Evolutionary conservation across 2,888 invertebrate genomes (phyloP).

Genomic region (Hyles lineata): DNA sequence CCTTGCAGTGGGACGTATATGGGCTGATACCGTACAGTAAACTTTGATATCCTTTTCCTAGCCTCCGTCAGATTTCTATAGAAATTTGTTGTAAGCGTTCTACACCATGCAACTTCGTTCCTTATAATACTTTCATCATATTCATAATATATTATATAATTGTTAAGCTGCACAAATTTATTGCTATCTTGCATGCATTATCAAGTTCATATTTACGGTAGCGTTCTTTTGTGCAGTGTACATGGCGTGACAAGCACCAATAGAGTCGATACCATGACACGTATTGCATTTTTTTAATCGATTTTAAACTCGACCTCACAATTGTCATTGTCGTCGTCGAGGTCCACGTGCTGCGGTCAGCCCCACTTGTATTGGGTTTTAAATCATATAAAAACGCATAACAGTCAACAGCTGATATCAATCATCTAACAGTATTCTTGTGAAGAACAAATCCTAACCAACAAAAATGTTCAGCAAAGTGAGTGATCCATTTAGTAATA

Average conservation of each 20-base stretch:
- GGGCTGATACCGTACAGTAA: too few relatives aligned
- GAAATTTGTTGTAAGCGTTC: too few relatives aligned
- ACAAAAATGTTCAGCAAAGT: constrained; percentile 66
- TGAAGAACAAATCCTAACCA: constrained; percentile 43
- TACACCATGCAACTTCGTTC: too few relatives aligned
- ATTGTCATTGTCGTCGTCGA: constrained; percentile 67
- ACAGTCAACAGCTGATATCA: constrained; percentile 42
- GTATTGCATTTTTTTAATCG: constrained; percentile 66
- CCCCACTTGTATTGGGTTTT: constrained; percentile 71
- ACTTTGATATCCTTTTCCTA: too few relatives aligned
- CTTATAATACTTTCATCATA: too few relatives aligned
- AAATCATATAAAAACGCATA: constrained; percentile 73
- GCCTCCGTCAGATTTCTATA: too few relatives aligned
- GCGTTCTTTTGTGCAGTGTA: background rate
- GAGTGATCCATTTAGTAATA: constrained; percentile 40
- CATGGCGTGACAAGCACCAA: constrained; percentile 54
- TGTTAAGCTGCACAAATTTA: background rate
- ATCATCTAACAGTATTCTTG: constrained; percentile 3
- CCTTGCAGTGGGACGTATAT: too few relatives aligned
- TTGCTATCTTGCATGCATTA: background rate
- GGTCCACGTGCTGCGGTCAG: constrained; percentile 61
- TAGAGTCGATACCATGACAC: constrained; percentile 72
- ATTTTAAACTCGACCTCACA: constrained; percentile 64
- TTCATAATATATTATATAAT: too few relatives aligned
- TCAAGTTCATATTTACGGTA: background rate